Conservation (phyloP, 2,113 vertebrate species). For the Zapus hudsonius region DNA sequence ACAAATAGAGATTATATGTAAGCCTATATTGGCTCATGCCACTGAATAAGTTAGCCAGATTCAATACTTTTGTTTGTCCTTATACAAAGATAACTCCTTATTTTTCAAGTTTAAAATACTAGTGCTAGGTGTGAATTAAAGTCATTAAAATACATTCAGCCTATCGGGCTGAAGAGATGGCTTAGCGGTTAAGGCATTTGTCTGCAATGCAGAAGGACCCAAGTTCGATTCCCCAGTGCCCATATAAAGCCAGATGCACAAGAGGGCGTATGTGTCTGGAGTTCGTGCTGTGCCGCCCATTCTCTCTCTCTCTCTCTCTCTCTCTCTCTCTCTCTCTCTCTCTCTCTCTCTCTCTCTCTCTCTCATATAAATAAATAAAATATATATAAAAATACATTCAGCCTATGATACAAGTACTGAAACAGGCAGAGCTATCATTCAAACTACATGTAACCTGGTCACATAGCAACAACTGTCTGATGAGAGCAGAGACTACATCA, state of each 20-base stretch:
- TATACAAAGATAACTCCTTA: constrained; percentile 30
- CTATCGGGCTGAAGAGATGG: too few relatives aligned
- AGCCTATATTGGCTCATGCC: neutral
- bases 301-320: too few relatives aligned
- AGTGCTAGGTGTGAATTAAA: neutral
- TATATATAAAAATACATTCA: too few relatives aligned
- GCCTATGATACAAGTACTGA: neutral
- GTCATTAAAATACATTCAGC: constrained; percentile 19
- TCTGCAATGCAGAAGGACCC: too few relatives aligned
- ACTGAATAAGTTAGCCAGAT: constrained; percentile 10
- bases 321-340: too few relatives aligned
- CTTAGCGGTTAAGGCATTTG: too few relatives aligned
- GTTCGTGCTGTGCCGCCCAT: too few relatives aligned
- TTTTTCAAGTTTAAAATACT: constrained; percentile 1
- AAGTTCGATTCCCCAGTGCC: too few relatives aligned
- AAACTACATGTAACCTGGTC: neutral
- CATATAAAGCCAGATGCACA: too few relatives aligned
- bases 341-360: too few relatives aligned
- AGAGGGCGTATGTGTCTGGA: too few relatives aligned
- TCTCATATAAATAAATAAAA: too few relatives aligned
- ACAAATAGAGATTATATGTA: neutral
- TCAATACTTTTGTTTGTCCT: constrained; percentile 37
- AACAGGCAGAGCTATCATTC: neutral
- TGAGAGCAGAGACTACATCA: neutral
- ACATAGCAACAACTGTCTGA: neutral